Base-by-base conservation (phyloP, 1,140 invertebrate genomes). In the Galleria mellonella region DNA sequence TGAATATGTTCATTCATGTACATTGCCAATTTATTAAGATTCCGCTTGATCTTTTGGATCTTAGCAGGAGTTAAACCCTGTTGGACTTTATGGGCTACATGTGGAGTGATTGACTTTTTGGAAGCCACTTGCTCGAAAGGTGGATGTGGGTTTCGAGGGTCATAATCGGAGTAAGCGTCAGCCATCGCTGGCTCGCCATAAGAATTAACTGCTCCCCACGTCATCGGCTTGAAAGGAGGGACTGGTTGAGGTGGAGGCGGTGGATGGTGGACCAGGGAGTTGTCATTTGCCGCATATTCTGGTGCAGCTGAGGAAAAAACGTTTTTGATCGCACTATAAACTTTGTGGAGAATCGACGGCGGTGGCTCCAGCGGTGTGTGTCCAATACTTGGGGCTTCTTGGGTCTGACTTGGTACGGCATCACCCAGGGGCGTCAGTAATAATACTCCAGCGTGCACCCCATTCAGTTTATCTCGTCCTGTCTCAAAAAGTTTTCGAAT, bases 381-480 rank as follows among this genome's bases (percentile, higher is more conserved):
- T 31, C 33, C 17, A 33, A 33, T 32, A 32, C 11, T 43, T 54
- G 23, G 37, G 53, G 36, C n/a, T 28, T 35, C 37, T 28, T 72
- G 59, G 0, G 43, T 57, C 39, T 74, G 68, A 35, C 57, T 61
- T 3, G 57, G 52, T 38, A 47, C 32, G 0, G 47, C 56, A 13
- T 77, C 75, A 38, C 61, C 75, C 35, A 84, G 55, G n/a, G 81
- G 81, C 41, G 81, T 72, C 53, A 82, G 63, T 51, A 84, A 53
- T 29, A 84, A 70, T 23, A 82, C 55, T 9, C 81, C 81, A 43
- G 81, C 81, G 51, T 84, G 77, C n/a, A 84, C 62, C 41, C 81
- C 81, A 46, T 59, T 78, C 62, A 83, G 72, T 79, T 73, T 81
- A 54, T 69, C 65, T 46, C 73, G 71, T 54, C 81, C 81, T 84